A percentile compares a stretch with the other conserved stretches of the same genome.
phyloP scores from a whole-genome alignment of 2,797 vertebrate species.

The Poecile montanus region DNA sequence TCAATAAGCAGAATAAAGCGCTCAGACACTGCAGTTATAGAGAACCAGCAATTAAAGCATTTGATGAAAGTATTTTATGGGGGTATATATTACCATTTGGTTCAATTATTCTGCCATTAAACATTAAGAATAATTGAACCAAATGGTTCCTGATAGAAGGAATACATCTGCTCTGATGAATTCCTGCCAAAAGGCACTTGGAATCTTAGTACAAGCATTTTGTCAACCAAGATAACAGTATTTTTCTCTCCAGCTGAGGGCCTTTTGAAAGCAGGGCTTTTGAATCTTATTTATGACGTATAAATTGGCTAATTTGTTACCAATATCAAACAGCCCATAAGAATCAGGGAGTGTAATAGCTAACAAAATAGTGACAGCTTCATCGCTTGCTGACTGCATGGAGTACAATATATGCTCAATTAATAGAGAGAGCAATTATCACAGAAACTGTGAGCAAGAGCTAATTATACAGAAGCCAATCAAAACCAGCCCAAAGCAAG shows the following conservation, averaged over 20 bases:
- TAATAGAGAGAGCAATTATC: constrained; percentile 51
- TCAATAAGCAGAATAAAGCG: constrained; percentile 56
- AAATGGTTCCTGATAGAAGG: constrained; percentile 62
- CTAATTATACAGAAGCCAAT: constrained; percentile 58
- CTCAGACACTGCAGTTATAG: background rate
- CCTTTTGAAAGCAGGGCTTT: constrained; percentile 14
- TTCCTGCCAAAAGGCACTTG: constrained; percentile 59
- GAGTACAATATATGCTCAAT: constrained; percentile 47
- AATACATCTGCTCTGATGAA: constrained; percentile 62
- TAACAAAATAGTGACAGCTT: constrained; percentile 53
- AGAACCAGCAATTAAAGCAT: constrained; percentile 59
- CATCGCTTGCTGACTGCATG: constrained; percentile 49
- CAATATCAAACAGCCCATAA: constrained; percentile 53
- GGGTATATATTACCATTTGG: constrained; percentile 60
- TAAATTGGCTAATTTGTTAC: constrained; percentile 65
- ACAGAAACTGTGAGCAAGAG: constrained; percentile 36
- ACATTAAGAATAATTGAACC: constrained; percentile 68
- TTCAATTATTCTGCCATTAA: constrained; percentile 71
- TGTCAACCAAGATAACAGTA: constrained; percentile 35
- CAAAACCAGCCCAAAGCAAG: constrained; percentile 44
- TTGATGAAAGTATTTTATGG: constrained; percentile 65
- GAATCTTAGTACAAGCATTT: constrained; percentile 34
- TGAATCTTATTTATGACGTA: constrained; percentile 61
- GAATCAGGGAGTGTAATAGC: constrained; percentile 42
- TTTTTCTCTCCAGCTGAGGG: constrained; percentile 50